These are phyloP conservation scores for Lithophane leautieri DNA, from an alignment of 2,888 invertebrate species.

Conservation along the genomic window DNA sequence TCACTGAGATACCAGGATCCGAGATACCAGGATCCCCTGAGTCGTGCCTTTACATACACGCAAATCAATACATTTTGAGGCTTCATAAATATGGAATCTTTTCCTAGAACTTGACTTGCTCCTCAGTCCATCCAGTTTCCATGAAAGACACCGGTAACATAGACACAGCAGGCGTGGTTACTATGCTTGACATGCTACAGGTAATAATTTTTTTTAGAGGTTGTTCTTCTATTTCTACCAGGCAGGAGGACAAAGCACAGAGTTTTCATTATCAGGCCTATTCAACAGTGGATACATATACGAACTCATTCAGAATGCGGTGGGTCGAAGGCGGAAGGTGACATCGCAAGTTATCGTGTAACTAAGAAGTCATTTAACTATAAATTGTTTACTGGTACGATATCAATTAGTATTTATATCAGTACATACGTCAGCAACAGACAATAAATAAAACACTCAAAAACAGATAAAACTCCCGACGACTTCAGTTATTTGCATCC, in stretches of 20 bases:
- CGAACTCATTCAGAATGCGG: no score
- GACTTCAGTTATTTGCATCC: conserved; percentile 49
- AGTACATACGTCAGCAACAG: conserved; percentile 15
- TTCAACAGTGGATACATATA: no score
- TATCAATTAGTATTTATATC: conserved; percentile 32
- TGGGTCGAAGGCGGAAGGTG: no score
- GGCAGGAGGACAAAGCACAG: no score
- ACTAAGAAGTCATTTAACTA: background rate
- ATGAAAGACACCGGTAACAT: no score
- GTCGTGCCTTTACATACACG: conserved; percentile 10
- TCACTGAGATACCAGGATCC: conserved; percentile 2
- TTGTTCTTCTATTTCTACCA: no score
- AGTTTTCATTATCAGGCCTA: no score
- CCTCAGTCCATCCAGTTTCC: background rate
- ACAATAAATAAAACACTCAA: conserved; percentile 37
- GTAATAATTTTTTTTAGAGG: background rate
- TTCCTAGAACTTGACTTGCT: background rate
- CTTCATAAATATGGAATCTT: conserved; percentile 10
- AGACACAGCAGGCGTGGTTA: no score
- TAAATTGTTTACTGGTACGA: background rate
- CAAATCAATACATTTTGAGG: conserved; percentile 7
- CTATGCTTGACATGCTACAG: background rate
- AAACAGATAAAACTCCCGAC: conserved; percentile 28
- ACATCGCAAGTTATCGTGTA: background rate
- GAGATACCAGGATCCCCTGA: conserved; percentile 3